Evolutionary conservation across 2,113 vertebrate genomes (phyloP).

Genomic region (Petrocephalus microphthalmus): DNA sequence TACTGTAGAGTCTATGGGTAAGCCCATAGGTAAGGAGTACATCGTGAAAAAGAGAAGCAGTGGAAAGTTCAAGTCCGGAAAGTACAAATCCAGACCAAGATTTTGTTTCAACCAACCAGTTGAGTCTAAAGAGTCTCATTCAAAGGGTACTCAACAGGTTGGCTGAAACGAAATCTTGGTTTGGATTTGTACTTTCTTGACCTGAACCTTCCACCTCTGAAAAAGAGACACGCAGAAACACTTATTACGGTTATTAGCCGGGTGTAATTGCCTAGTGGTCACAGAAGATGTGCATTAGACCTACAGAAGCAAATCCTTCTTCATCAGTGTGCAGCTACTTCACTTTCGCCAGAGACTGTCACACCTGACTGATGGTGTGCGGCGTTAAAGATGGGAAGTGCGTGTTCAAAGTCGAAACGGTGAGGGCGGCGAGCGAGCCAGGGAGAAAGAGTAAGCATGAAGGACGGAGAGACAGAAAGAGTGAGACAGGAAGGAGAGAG

Average conservation of each 20-base stretch:
- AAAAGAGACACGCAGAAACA: not conserved
- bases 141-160: not conserved
- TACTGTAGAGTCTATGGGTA: not conserved
- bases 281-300: not conserved
- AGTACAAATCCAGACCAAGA: not conserved
- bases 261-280: not conserved
- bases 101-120: not conserved
- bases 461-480: not conserved
- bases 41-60: not conserved
- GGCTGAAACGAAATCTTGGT: not conserved
- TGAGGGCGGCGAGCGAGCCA: not conserved
- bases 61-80: not conserved
- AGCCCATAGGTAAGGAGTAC: not conserved
- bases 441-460: not conserved
- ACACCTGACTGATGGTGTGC: not conserved
- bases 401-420: not conserved
- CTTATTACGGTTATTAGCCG: not conserved
- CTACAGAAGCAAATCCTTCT: not conserved
- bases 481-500: not conserved
- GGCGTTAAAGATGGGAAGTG: not conserved
- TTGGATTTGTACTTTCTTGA: not conserved
- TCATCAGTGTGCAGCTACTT: not conserved
- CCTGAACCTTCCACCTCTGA: not conserved
- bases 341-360: not conserved
- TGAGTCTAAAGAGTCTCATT: not conserved